Conservation (phyloP, 2,797 vertebrate species). For the Peromyscus nudipes region DNA sequence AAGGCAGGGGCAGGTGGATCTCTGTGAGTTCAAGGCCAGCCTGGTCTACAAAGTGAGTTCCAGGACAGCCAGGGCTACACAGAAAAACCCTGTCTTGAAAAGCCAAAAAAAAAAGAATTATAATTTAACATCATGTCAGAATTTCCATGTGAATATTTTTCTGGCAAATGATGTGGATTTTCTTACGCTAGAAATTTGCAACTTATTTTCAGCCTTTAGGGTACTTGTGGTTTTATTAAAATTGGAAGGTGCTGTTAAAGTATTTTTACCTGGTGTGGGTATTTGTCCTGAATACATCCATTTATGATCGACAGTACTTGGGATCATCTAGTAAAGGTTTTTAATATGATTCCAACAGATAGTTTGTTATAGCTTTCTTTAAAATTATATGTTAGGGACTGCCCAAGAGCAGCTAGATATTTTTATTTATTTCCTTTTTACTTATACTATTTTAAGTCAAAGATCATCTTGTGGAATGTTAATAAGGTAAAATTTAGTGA, state of each 20-base stretch:
- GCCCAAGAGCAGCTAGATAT: not conserved
- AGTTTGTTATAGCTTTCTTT: constrained; percentile 31
- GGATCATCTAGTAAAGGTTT: constrained; percentile 40
- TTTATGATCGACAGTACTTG: constrained; percentile 19
- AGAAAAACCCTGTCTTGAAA: no score
- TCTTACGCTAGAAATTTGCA: constrained; percentile 57
- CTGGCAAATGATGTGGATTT: constrained; percentile 35
- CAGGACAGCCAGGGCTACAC: no score
- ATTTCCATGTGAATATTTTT: constrained; percentile 41
- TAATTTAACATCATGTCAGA: not conserved
- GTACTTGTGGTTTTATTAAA: constrained; percentile 57
- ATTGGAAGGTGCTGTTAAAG: constrained; percentile 24
- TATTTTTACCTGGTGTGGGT: constrained; percentile 52
- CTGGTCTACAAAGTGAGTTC: no score
- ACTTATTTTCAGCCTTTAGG: constrained; percentile 34
- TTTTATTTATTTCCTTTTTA: constrained; percentile 49
- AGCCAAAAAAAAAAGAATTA: not conserved
- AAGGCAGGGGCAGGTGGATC: no score
- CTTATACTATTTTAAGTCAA: constrained; percentile 29
- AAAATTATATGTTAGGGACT: constrained; percentile 49
- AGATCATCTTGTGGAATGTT: constrained; percentile 28
- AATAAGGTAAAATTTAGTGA: constrained; percentile 63
- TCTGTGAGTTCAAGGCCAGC: no score
- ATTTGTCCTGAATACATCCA: constrained; percentile 36
- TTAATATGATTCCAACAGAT: constrained; percentile 33